Percentiles rank a stretch among this genome's conserved stretches.
phyloP scores from a whole-genome alignment of 2,797 vertebrate genomes.

The Pipistrellus pygmaeus region DNA sequence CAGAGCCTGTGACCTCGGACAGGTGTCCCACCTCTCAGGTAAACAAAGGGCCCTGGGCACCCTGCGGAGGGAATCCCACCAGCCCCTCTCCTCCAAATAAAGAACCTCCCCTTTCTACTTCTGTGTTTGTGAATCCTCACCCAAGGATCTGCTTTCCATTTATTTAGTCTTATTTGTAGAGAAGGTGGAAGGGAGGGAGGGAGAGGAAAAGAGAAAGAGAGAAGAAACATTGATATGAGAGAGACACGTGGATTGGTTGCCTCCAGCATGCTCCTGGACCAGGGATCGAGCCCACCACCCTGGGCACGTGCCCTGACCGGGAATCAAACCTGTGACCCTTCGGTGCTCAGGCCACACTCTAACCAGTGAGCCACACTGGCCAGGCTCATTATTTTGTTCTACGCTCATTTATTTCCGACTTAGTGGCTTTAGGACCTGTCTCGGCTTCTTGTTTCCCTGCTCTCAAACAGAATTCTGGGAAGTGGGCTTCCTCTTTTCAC shows the following conservation, averaged over 20 bases:
- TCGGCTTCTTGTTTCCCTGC: not conserved
- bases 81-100: not conserved
- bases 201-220: too few species aligned
- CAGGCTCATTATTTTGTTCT: not conserved
- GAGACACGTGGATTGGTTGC: too few species aligned
- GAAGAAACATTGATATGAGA: too few species aligned
- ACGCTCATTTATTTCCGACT: not conserved
- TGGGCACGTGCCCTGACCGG: too few species aligned
- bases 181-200: too few species aligned
- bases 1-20: not conserved
- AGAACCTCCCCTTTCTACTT: not conserved
- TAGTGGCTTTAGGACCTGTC: not conserved
- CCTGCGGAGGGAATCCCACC: fast-evolving
- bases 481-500: not conserved
- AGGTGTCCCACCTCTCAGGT: not conserved
- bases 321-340: too few species aligned
- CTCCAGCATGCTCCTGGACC: too few species aligned
- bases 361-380: too few species aligned
- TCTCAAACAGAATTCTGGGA: not conserved
- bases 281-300: too few species aligned
- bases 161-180: too few species aligned
- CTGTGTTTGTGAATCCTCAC: not conserved
- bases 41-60: not conserved
- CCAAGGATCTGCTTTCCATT: too few species aligned
- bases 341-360: too few species aligned